Percentiles rank a stretch among this genome's conserved stretches.
Evolutionary conservation across 2,888 invertebrate species (phyloP).

Genomic region (Polyploca ridens): DNA sequence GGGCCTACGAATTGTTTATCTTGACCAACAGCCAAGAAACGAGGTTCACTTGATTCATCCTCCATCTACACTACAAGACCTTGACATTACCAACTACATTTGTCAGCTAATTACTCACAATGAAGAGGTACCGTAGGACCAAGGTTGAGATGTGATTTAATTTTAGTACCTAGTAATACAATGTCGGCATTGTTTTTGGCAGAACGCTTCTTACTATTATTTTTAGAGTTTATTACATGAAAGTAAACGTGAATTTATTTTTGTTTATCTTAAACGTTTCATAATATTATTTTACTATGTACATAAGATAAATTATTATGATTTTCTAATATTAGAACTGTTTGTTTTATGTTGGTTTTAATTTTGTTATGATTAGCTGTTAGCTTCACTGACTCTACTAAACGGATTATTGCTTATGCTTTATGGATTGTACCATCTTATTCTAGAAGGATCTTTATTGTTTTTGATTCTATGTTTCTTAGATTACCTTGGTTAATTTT

Average conservation of each 20-base stretch:
- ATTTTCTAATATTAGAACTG: no score
- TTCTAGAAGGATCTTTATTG: no score
- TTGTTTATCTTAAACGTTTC: neutral
- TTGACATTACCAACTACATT: constrained; percentile 53
- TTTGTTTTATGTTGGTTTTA: neutral
- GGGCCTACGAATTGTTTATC: constrained; percentile 59
- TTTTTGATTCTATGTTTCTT: no score
- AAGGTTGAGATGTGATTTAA: constrained; percentile 23
- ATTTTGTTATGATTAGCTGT: neutral
- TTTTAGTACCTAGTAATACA: constrained; percentile 7
- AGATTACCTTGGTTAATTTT: no score
- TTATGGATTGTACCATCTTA: no score
- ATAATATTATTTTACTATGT: neutral
- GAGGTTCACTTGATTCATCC: constrained; percentile 44
- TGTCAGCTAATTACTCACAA: constrained; percentile 47
- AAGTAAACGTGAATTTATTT: constrained; percentile 2
- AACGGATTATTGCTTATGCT: no score
- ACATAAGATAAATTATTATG: neutral
- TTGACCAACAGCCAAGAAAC: constrained; percentile 63
- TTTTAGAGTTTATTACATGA: constrained; percentile 4
- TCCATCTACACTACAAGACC: constrained; percentile 37
- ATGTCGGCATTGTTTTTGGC: constrained; percentile 6
- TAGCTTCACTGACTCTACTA: neutral
- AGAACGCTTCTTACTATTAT: neutral
- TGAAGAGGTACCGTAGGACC: constrained; percentile 39